Evolutionary conservation across 2,797 vertebrate species (phyloP).

Genomic region (Cottoperca gobio): DNA sequence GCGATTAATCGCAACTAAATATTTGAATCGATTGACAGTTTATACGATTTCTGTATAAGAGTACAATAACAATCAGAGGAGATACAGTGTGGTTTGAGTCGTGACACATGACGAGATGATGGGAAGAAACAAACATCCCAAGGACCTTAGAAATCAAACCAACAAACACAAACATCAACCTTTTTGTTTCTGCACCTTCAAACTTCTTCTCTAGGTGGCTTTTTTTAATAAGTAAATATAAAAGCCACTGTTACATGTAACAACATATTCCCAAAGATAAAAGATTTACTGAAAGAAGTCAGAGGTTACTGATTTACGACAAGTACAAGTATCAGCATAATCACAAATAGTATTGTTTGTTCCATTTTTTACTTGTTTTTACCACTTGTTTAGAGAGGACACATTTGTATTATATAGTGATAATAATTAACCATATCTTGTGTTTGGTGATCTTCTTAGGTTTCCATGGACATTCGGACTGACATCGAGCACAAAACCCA

Average conservation of each 20-base stretch:
- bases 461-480: background rate
- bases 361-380: background rate
- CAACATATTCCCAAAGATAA: no score
- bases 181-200: background rate
- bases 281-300: no score
- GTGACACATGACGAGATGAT: background rate
- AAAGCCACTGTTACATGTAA: no score
- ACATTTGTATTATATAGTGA: background rate
- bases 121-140: background rate
- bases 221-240: no score
- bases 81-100: no score
- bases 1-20: no score
- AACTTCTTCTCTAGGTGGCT: no score
- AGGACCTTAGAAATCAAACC: background rate
- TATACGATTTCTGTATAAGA: no score
- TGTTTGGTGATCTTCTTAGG: constrained; percentile 12
- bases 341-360: no score
- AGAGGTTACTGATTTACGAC: no score
- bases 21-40: no score
- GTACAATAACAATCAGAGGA: background rate
- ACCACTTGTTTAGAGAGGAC: background rate
- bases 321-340: no score
- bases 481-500: background rate
- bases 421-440: background rate
- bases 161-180: background rate